Evolutionary conservation across 2,888 invertebrate species (phyloP), one percentile per base, ranked within the genome.

Genomic region (Stictocephala bisonia): DNA sequence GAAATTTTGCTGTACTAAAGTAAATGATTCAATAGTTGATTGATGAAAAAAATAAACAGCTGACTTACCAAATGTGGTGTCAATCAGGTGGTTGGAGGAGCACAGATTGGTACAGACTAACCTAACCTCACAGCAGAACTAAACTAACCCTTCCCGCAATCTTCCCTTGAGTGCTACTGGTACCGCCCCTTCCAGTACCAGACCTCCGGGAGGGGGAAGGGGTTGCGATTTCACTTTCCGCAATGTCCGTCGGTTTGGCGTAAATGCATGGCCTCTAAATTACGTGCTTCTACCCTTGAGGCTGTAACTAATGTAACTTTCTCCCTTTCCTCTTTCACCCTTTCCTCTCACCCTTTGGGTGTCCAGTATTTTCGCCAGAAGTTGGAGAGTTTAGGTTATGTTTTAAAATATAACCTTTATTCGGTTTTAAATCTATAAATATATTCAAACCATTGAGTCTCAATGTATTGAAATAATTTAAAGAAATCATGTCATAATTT

Each of bases 211-310:
- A 40, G 60, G 60, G 60, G 4, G 40, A 58, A 60, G 60, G 60
- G 60, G 31, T 60, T 22, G 35, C 22, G 31, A 13, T 60, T 60
- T 60, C 60, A 60, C 60, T 60, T 60, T 60, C n/a, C 60, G 60
- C 60, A n/a, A 58, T 58, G 31, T 18, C 2, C 27, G 29, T 18
- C 56, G 29, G n/a, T 2, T 3, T 2, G 26, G 53, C 53, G 15
- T 24, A 31, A 11, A 13, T 11, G 6, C n/a, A 15, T 27, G 26
- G 15, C 56, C 44, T 44, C 53, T 27, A 53, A 53, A 53, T 53
- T 53, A 26, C 53, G 53, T 13, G 53, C 51, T 51, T 7, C 15
- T 48, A 20, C 50, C 50, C 50, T 50, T 4, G 3, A 50, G 11
- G 22, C 44, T 4, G 3, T 3, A 20, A 3, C 13, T 51, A n/a